A percentile compares a stretch with the other conserved stretches of the same genome.
phyloP scores from a whole-genome alignment of 2,113 vertebrate genomes.

The Ammospiza nelsoni region DNA sequence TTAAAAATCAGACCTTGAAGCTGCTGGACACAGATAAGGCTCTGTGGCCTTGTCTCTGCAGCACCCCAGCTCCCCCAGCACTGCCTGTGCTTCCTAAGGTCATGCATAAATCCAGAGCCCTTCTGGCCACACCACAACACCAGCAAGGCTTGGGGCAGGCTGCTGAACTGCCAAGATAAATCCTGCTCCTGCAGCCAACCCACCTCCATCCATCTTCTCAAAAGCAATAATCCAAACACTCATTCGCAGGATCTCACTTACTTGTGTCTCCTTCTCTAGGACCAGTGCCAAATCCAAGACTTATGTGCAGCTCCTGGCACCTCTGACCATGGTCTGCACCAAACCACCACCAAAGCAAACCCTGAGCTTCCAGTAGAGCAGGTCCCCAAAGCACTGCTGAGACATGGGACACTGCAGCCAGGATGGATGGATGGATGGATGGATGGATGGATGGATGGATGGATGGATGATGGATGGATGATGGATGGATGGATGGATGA shows the following conservation, averaged over 20 bases:
- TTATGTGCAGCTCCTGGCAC: background rate
- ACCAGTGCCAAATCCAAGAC: background rate
- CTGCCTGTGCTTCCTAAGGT: background rate
- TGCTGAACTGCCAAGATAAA: background rate
- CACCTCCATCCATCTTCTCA: background rate
- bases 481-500: background rate
- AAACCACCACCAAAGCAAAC: background rate
- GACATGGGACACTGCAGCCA: background rate
- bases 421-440: background rate
- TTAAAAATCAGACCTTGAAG: background rate
- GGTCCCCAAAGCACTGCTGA: background rate
- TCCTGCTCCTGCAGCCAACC: constrained; percentile 7
- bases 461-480: background rate
- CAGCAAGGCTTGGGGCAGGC: background rate
- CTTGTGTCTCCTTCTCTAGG: background rate
- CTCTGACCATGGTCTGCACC: background rate
- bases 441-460: background rate
- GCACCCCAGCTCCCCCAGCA: background rate
- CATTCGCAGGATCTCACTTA: background rate
- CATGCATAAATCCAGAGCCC: constrained; percentile 8
- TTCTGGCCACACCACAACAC: background rate
- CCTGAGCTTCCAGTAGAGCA: background rate
- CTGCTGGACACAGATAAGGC: constrained; percentile 15
- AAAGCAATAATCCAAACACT: background rate
- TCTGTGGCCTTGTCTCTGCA: background rate